Base-by-base conservation (phyloP, 2,888 invertebrate species). In the Apamea crenata region DNA sequence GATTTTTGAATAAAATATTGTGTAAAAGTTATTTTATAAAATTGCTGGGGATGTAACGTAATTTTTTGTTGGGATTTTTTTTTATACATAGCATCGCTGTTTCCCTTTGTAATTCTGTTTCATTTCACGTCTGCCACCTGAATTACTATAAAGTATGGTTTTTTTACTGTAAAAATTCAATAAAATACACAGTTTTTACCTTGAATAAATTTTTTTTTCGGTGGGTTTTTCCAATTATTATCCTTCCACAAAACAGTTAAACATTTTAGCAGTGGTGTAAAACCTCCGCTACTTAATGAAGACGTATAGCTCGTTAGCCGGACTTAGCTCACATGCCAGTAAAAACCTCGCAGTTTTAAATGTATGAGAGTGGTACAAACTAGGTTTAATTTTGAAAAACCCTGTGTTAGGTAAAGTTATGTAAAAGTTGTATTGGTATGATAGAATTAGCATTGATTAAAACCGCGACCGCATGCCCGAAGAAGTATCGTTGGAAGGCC, bases 251-350 rank as follows among this genome's bases (percentile, higher is more conserved):
- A 82, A 90, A 90, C 88, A 83, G 85, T 85, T 85, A 67, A 87
- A 90, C 82, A 87, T 88, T 89, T 90, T 87, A 89, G 84, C 88
- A 84, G 32, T 25, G 74, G 50, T 86, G 88, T 90, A 88, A 91
- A 79, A 79, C 75, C 81, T 36, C 29, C 36, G 1, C 18, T n/a
- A 50, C 78, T 78, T 81, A 90, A 91, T 90, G 90, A 90, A 91
- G 91, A 91, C 89, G 85, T 88, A 91, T 84, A 73, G 80, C 77
- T 84, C 83, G 81, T 90, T 88, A 84, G 71, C 71, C 40, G 66
- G 72, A 77, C 74, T 75, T 80, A 65, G 77, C 74, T 73, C 65
- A 53, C 74, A 65, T 59, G 32, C 47, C 50, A 5, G 65, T 53
- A 74, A 85, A 82, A 85, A 85, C 76, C 40, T 68, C 14, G 16